phyloP scores from a whole-genome alignment of 2,888 invertebrate species.

The Hirtodrosophila duncani region DNA sequence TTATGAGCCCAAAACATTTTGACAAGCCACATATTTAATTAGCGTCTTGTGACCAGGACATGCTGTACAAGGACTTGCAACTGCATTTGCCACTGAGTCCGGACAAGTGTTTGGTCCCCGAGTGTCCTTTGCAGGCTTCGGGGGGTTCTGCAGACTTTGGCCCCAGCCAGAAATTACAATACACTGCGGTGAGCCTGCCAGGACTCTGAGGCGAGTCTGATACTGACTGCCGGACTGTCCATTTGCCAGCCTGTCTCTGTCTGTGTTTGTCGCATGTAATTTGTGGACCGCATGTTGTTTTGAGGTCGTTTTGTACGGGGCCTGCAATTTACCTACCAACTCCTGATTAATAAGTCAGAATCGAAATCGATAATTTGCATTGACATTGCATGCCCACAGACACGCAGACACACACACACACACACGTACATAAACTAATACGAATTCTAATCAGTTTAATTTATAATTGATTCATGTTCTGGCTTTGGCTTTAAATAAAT shows the following conservation, averaged over 20 bases:
- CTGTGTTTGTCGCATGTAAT: slow-evolving; percentile 40
- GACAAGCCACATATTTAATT: slow-evolving; percentile 48
- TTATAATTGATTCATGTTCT: slow-evolving; percentile 42
- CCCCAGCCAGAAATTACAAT: slow-evolving; percentile 28
- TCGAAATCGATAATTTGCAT: slow-evolving; percentile 45
- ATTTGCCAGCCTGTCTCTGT: neutral
- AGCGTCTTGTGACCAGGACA: slow-evolving; percentile 35
- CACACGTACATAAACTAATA: slow-evolving; percentile 21
- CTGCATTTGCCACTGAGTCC: slow-evolving; percentile 1
- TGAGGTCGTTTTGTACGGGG: slow-evolving; percentile 15
- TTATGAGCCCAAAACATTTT: slow-evolving; percentile 16
- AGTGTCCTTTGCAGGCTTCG: slow-evolving; percentile 25
- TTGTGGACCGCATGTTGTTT: slow-evolving; percentile 48
- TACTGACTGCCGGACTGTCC: neutral
- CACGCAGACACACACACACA: too few species aligned
- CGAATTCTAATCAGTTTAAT: slow-evolving; percentile 40
- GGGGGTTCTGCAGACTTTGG: slow-evolving; percentile 20
- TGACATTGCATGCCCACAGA: too few species aligned
- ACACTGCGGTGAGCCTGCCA: slow-evolving; percentile 8
- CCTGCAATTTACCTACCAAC: neutral
- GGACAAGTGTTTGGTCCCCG: slow-evolving; percentile 11
- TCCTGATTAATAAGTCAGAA: slow-evolving; percentile 12
- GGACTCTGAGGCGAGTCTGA: neutral
- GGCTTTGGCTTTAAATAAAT: too few species aligned
- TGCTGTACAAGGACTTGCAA: neutral